Evolutionary conservation across 2,797 vertebrate species (phyloP), one percentile per base, ranked within the genome.

Genomic region (Myotis findleyi): DNA sequence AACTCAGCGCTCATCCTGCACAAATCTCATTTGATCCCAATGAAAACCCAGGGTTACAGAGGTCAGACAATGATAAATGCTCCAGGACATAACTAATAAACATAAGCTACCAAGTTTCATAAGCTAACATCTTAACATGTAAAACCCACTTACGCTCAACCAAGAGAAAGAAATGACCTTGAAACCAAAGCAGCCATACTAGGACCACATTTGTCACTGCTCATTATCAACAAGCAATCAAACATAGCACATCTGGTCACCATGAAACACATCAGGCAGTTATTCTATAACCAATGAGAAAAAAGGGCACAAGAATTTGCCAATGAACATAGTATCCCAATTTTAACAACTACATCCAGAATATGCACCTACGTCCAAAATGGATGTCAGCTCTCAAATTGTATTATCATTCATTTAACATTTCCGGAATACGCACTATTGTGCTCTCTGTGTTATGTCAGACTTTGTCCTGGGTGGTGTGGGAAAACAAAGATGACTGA

Each of bases 61-160:
- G 94, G 84, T 90, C 95, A 88, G 82, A 96, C 77, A 16, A 44
- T 88, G 92, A 90, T 84, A 96, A 94, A 94, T 92, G 81, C 44
- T 87, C 33, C 68, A 33, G 76, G 53, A 93, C 4, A 71, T 72
- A 97, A 94, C 89, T 91, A 90, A 96, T 94, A 94, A 91, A 59
- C 25, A 95, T 20, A 81, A 89, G 87, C 33, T 49, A 92, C 62
- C 21, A 71, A 21, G 20, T 86, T 93, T 16, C 44, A 75, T 23
- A 62, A 27, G 77, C 80, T 88, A 93, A 69, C 8, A 72, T 59
- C 49, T 90, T 64, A 57, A 95, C 95, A 84, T 82, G 72, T 27
- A 94, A 97, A 97, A 95, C 16, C 10, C 49, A 82, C 64, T 93
- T 92, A 95, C 3, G 0, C 44, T 95, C 68, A 87, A 91, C 76